These are phyloP conservation scores for Drosophila watanabei DNA, from an alignment of 1,140 invertebrate genomes.

Conservation along the genomic window DNA sequence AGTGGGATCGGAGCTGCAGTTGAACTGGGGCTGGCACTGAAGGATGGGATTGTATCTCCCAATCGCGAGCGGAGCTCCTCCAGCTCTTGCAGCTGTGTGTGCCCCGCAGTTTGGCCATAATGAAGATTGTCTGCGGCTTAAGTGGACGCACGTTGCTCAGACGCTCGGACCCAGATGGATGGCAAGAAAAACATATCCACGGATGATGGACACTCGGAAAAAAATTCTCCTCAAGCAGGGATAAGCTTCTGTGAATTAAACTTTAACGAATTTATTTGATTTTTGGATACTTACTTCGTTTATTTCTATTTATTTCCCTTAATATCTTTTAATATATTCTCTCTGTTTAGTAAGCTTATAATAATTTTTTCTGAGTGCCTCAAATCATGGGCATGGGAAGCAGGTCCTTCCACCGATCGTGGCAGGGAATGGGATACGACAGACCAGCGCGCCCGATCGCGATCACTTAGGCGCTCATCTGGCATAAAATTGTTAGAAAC, in stretches of 20 bases:
- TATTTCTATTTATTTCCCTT: not conserved
- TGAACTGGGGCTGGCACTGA: conserved; percentile 22
- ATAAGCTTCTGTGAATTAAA: too few relatives aligned
- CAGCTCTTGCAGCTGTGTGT: conserved; percentile 60
- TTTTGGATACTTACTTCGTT: not conserved
- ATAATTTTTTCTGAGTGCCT: conserved; percentile 2
- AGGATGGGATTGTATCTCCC: conserved; percentile 41
- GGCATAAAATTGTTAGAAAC: conserved; percentile 85
- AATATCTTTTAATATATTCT: not conserved
- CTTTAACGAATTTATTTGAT: too few relatives aligned
- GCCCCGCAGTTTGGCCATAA: conserved; percentile 77
- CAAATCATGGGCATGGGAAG: conserved; percentile 29
- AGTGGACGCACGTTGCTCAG: conserved; percentile 77
- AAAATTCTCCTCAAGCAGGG: not conserved
- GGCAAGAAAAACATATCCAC: conserved; percentile 11
- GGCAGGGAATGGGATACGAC: conserved; percentile 23
- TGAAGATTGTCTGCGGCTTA: conserved; percentile 83
- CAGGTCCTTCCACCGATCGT: conserved; percentile 14
- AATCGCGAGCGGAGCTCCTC: conserved; percentile 41
- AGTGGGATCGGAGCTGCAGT: conserved; percentile 21
- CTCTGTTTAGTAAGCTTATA: too few relatives aligned
- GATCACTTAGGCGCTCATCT: conserved; percentile 84
- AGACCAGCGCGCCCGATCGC: conserved; percentile 64
- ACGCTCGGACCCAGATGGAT: conserved; percentile 35
- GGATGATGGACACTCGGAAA: conserved; percentile 15